Evolutionary conservation across 1,140 invertebrate species (phyloP).

Genomic region (Drosophila obscura): DNA sequence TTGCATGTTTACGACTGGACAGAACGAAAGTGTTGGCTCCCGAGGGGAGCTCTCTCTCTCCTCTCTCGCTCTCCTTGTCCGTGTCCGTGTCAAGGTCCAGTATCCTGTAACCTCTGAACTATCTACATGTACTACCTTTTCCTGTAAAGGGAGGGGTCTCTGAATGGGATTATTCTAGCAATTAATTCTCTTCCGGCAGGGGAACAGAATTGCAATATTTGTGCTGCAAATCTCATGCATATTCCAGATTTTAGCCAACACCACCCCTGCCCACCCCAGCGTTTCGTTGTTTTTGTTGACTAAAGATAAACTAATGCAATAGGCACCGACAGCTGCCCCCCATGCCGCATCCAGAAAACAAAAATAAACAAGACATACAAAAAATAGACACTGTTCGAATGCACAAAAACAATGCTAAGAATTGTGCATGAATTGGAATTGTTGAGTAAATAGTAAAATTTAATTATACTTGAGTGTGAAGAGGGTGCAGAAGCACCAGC

Average conservation of each 20-base stretch:
- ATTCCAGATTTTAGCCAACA: conserved; percentile 18
- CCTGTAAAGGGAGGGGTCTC: no score
- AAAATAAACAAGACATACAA: conserved; percentile 56
- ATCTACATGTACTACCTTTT: no score
- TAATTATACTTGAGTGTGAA: conserved; percentile 65
- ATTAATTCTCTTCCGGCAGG: conserved; percentile 45
- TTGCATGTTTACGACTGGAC: conserved; percentile 41
- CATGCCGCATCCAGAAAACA: conserved; percentile 24
- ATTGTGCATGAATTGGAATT: conserved; percentile 64
- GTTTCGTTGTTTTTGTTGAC: conserved; percentile 37
- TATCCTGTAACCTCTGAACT: conserved; percentile 16
- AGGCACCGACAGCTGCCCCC: conserved; percentile 32
- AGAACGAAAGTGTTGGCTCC: no score
- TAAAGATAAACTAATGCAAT: conserved; percentile 71
- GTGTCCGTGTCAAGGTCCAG: no score
- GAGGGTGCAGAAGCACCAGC: conserved; percentile 11
- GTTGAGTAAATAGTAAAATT: conserved; percentile 62
- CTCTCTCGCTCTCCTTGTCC: background rate
- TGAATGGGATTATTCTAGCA: conserved; percentile 32
- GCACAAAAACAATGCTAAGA: conserved; percentile 21
- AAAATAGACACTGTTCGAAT: conserved; percentile 35
- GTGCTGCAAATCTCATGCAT: conserved; percentile 35
- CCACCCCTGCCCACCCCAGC: conserved; percentile 3
- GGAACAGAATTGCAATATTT: conserved; percentile 26
- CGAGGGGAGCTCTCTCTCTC: background rate